These are phyloP conservation scores for Vesta saturnalis DNA, from an alignment of 2,888 invertebrate genomes.

Conservation along the genomic window DNA sequence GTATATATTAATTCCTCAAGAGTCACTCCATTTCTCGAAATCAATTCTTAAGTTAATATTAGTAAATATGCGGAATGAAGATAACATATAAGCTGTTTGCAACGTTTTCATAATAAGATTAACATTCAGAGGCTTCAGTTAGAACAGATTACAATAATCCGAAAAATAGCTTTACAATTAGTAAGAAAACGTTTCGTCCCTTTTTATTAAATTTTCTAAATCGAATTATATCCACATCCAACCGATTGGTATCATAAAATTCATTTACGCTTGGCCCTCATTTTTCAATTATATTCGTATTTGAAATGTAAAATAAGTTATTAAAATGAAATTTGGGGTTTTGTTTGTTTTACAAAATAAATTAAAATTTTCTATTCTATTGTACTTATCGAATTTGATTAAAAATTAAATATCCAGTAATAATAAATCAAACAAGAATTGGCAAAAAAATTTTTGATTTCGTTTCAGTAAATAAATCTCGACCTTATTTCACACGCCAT, in stretches of 20 bases:
- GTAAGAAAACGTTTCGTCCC: neutral
- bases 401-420: slow-evolving; percentile 3
- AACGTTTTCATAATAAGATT: slow-evolving; percentile 6
- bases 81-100: slow-evolving; percentile 7
- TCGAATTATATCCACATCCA: slow-evolving; percentile 14
- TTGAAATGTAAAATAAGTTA: slow-evolving; percentile 35
- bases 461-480: slow-evolving; percentile 37
- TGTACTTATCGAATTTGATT: neutral
- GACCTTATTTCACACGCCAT: slow-evolving; percentile 39
- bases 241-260: too few relatives aligned
- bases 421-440: slow-evolving; percentile 13
- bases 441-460: slow-evolving; percentile 28
- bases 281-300: slow-evolving; percentile 38
- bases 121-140: slow-evolving; percentile 7
- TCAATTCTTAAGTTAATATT: neutral
- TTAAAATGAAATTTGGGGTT: slow-evolving; percentile 34
- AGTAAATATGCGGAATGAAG: neutral
- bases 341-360: slow-evolving; percentile 20
- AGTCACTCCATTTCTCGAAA: neutral
- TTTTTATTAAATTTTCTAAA: neutral
- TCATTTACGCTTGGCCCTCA: slow-evolving; percentile 31
- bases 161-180: slow-evolving; percentile 7
- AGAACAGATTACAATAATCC: neutral
- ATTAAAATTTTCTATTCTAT: slow-evolving; percentile 9
- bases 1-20: neutral